Base-by-base conservation (phyloP, 2,888 invertebrate genomes). In the Xanthia icteritia region DNA sequence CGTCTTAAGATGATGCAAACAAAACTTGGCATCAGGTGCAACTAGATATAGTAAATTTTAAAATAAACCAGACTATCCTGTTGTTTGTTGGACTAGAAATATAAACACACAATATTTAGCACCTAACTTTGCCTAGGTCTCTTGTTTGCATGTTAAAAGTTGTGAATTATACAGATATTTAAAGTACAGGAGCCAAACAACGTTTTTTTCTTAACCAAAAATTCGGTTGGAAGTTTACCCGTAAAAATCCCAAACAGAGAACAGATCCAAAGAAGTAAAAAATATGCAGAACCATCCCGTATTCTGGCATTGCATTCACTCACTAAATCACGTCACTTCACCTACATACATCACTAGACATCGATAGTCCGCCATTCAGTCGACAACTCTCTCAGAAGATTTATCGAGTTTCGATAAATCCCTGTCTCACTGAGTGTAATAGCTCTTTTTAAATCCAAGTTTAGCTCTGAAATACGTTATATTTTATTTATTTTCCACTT, bases 321-420 rank as follows among this genome's bases (percentile, higher is more conserved):
- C 73, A 60, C 45, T 81, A 75, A 79, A 84, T 84, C 81, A 83
- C 69, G 71, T 63, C 74, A 66, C 56, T 65, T 36, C 36, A 45
- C 68, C 63, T 39, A 63, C 17, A 79, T 76, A 84, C 84, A 83
- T 83, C 81, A 81, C 77, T 71, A 69, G 72, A n/a, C 39, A 81
- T 73, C 84, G 73, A 85, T 83, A 77, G 63, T 51, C 20, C 60
- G 56, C 73, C 70, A 81, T 86, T 81, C 81, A 84, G 58, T 76
- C 77, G 79, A 85, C 76, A 79, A 85, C 82, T 79, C 84, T 42
- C 72, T 76, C 67, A 1, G 11, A 82, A 85, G 84, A 84, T 84
- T 84, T 84, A 84, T 84, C 60, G 84, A 60, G 42, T 1, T 20
- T 51, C 76, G 68, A 85, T 85, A 84, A 76, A 84, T 84, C 85